Conservation (phyloP, 2,113 vertebrate genomes). For the Periophthalmodon schlosseri region DNA sequence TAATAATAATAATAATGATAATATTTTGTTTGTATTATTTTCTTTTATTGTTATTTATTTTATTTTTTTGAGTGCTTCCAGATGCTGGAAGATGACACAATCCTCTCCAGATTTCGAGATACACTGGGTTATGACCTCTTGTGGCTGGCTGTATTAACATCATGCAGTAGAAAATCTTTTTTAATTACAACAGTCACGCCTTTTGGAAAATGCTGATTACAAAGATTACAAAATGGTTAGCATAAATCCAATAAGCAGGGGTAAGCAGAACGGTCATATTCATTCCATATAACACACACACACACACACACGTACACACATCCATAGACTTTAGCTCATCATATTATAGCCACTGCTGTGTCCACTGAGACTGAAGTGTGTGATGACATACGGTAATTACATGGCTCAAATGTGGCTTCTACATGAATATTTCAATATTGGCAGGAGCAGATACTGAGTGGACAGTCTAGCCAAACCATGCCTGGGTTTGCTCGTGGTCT, state of each 20-base stretch:
- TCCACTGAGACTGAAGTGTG: conserved; percentile 12
- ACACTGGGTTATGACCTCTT: not conserved
- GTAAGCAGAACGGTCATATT: conserved; percentile 19
- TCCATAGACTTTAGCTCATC: not conserved
- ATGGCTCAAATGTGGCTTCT: conserved; percentile 26
- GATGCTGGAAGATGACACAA: not conserved
- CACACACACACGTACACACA: not conserved
- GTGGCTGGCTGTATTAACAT: not conserved
- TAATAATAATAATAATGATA: too few species aligned
- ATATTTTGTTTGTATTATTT: too few species aligned
- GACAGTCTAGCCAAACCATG: not conserved
- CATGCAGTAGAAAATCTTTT: not conserved
- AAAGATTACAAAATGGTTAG: conserved; percentile 6
- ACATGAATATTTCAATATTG: conserved; percentile 42
- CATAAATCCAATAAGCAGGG: conserved; percentile 6
- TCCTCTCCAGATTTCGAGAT: not conserved
- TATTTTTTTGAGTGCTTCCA: too few species aligned
- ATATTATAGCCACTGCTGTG: conserved; percentile 1
- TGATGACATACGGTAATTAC: conserved; percentile 49
- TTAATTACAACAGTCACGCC: conserved; percentile 1
- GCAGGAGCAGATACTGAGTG: conserved; percentile 11
- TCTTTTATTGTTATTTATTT: too few species aligned
- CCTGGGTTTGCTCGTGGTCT: conserved; percentile 11
- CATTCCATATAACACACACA: not conserved
- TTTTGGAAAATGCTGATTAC: conserved; percentile 8